phyloP scores from a whole-genome alignment of 2,888 invertebrate genomes.

The Cephus pygmeus region DNA sequence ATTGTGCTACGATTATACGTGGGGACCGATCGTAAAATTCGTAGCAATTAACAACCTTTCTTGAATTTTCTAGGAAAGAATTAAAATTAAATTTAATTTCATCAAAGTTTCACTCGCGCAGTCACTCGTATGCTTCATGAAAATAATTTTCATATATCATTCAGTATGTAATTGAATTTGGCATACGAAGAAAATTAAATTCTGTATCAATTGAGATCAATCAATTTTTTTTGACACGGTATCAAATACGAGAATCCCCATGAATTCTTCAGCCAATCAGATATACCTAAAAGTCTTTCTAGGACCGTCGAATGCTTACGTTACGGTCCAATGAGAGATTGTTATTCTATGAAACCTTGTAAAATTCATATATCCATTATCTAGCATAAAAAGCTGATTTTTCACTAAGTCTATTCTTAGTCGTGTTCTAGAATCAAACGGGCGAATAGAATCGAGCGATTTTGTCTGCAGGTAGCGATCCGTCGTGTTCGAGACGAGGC shows the following conservation, averaged over 20 bases:
- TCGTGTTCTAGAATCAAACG: not conserved
- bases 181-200: not conserved
- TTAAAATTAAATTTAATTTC: not conserved
- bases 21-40: not conserved
- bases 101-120: not conserved
- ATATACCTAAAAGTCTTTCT: not conserved
- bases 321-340: not conserved
- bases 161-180: no score
- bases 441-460: not conserved
- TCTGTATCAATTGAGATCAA: not conserved
- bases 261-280: not conserved
- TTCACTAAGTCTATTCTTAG: not conserved
- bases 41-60: not conserved
- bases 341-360: not conserved
- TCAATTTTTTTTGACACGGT: not conserved
- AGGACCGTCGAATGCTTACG: not conserved
- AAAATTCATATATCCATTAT: not conserved
- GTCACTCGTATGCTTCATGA: not conserved
- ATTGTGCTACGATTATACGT: not conserved
- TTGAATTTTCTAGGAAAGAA: not conserved
- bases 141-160: not conserved
- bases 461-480: conserved; percentile 35
- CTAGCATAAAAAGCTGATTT: not conserved
- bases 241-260: not conserved
- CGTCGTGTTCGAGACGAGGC: conserved; percentile 34